These are phyloP conservation scores for Felis catus DNA, from an alignment of 2,113 vertebrate genomes.

Conservation along the genomic window F.catus_Fca126_mat1.0 CM031415.1:166465001-166465500, in stretches of 20 bases:
- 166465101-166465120: background rate
- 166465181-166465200: background rate
- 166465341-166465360: background rate
- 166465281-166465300: background rate
- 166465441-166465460: background rate
- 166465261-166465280: slow-evolving; percentile 24
- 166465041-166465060: background rate
- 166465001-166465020: background rate
- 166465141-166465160: background rate
- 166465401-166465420: background rate
- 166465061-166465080: background rate
- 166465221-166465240: slow-evolving; percentile 28
- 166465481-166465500: background rate
- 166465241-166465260: slow-evolving; percentile 38
- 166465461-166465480: background rate
- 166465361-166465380: background rate
- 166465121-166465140: background rate
- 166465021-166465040: background rate
- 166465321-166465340: background rate
- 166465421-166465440: background rate
- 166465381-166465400: background rate
- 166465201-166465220: slow-evolving; percentile 34
- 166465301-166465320: slow-evolving; percentile 26
- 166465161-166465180: slow-evolving; percentile 16
- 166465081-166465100: background rate